A percentile compares a stretch with the other conserved stretches of the same genome.
These are phyloP conservation scores for Tapirus terrestris DNA, from an alignment of 2,113 vertebrate genomes.

Conservation along the genomic window DNA sequence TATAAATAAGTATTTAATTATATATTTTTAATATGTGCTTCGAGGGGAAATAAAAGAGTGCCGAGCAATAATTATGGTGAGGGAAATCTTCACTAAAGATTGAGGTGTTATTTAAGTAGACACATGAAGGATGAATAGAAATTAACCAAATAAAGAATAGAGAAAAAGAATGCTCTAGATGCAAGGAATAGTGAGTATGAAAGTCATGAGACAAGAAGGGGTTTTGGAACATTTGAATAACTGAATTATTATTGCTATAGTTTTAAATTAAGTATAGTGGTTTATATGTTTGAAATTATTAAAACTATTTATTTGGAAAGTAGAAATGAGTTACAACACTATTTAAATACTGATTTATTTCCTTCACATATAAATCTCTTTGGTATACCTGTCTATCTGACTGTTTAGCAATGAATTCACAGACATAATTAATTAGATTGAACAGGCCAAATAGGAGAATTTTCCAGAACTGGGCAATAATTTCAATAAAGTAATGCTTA, in stretches of 20 bases:
- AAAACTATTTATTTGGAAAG: not conserved
- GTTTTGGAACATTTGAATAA: not conserved
- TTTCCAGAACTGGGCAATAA: not conserved
- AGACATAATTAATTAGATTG: not conserved
- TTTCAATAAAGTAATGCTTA: not conserved
- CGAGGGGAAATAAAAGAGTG: not conserved
- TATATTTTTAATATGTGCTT: not conserved
- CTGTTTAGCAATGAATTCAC: not conserved
- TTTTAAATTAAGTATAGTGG: not conserved
- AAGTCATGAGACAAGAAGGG: not conserved
- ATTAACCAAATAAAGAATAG: not conserved
- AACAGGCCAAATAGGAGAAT: not conserved
- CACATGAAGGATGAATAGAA: not conserved
- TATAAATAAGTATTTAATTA: not conserved
- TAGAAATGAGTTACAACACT: not conserved
- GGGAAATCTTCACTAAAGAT: not conserved
- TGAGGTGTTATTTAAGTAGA: not conserved
- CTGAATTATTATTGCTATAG: not conserved
- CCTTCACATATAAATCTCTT: not conserved
- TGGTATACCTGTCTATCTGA: not conserved
- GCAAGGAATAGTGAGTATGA: not conserved
- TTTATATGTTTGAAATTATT: not conserved
- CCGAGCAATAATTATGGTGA: not conserved
- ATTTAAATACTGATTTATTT: constrained; percentile 25
- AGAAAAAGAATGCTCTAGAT: not conserved